Conservation (phyloP, 2,113 vertebrate genomes). For the Otus sunia region DNA sequence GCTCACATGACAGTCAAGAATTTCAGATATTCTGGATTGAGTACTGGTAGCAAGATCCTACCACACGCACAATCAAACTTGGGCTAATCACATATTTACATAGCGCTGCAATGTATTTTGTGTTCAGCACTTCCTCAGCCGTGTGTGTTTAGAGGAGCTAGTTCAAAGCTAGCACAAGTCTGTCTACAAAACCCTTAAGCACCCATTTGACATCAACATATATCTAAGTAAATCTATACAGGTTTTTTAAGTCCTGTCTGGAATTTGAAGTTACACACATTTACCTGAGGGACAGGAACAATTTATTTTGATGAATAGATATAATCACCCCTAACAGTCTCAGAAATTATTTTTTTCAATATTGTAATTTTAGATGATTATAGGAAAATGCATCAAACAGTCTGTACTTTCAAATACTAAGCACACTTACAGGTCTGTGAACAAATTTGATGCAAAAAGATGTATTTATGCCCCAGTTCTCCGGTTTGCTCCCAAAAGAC, state of each 20-base stretch:
- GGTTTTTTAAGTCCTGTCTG: not conserved
- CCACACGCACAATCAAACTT: too few relatives aligned
- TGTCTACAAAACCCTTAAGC: not conserved
- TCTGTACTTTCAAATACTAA: not conserved
- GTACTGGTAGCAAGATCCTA: not conserved
- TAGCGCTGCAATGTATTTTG: not conserved
- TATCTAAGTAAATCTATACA: not conserved
- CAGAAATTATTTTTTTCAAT: not conserved
- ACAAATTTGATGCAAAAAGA: not conserved
- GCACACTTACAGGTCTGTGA: not conserved
- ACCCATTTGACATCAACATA: not conserved
- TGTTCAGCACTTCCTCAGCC: not conserved
- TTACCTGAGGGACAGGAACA: not conserved
- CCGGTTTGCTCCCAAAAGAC: not conserved
- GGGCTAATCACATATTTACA: not conserved
- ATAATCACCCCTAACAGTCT: not conserved
- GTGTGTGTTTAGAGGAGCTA: not conserved
- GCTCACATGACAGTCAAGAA: fast-evolving
- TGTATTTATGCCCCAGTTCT: not conserved
- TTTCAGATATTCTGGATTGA: not conserved
- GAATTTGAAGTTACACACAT: not conserved
- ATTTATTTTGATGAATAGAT: not conserved
- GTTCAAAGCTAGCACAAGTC: not conserved
- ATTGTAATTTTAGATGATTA: not conserved
- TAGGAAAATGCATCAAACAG: not conserved